Evolutionary conservation across 2,113 vertebrate genomes (phyloP).

Genomic region (Clarias magur): DNA sequence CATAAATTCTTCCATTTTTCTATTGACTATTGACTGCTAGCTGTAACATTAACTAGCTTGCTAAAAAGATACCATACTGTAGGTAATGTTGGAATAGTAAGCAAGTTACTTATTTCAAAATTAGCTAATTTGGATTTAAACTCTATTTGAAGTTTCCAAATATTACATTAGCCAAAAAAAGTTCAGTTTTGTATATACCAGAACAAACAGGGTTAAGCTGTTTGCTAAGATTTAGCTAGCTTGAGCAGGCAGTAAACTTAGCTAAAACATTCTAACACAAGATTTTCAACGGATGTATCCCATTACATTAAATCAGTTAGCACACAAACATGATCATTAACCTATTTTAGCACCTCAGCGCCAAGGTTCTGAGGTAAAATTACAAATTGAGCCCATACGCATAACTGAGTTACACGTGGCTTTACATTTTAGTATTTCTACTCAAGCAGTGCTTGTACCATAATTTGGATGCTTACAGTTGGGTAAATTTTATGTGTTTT

Average conservation of each 20-base stretch:
- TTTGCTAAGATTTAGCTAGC: not conserved
- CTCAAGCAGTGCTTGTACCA: not conserved
- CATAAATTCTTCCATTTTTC: no score
- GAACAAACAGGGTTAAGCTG: not conserved
- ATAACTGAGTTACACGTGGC: no score
- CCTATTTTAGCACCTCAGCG: not conserved
- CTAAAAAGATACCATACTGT: not conserved
- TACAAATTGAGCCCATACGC: not conserved
- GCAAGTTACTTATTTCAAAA: not conserved
- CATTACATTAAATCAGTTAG: not conserved
- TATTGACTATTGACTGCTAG: not conserved
- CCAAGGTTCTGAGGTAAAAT: not conserved
- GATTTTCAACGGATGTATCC: not conserved
- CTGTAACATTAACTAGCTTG: not conserved
- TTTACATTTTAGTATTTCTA: not conserved
- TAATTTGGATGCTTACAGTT: not conserved
- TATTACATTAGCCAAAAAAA: not conserved
- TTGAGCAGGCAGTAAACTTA: not conserved
- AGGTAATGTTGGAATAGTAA: not conserved
- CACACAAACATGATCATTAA: not conserved
- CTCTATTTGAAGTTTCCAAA: not conserved
- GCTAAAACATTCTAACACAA: not conserved
- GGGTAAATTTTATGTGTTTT: not conserved
- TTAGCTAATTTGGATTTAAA: not conserved
- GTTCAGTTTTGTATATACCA: no score